Evolutionary conservation across 2,797 vertebrate species (phyloP), one percentile per base, ranked within the genome.

Genomic region (Gymnocypris eckloni): DNA sequence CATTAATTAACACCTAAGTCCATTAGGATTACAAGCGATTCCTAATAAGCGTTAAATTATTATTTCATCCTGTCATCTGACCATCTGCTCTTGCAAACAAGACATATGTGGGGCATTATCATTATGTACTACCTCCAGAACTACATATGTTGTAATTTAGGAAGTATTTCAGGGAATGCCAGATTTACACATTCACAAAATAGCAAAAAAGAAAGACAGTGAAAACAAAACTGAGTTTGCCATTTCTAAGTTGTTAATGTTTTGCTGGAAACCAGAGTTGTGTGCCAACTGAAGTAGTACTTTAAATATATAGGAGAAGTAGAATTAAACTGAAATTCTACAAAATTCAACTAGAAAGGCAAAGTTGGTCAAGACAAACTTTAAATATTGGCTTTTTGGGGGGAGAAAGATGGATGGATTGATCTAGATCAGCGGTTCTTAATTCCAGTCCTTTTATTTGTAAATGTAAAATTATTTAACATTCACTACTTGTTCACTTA

Each of bases 71-170:
- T 56, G 41, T 33, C 39, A 69, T 50, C 43, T 6, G 66, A 48
- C 76, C 66, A 72, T 85, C 83, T 79, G 76, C 50, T 61, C 66
- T 37, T 71, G 25, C 52, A 71, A 79, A 71, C 66, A 16, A 79
- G 75, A 79, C 50, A 56, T 50, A 45, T 22, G 50, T 56, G 41
- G 43, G 41, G 54, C 73, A 52, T 52, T 37, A 25, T 76, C 15
- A 4, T 76, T 20, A 33, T 52, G 45, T 7, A 33, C 25, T 10
- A 50, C 45, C 45, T 50, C n/a, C n/a, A 37, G 45, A 76, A 76
- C 73, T 76, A n/a, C 43, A 52, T 75, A n/a, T 48, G 73, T 52
- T 22, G 48, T 54, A 15, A 18, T 54, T 76, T 76, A 54, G 9
- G 15, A 76, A 76, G 0, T 75, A 25, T 50, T 73, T 73, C 22